Evolutionary conservation across 2,797 vertebrate genomes (phyloP).

Genomic region (Chrysocyon brachyurus): DNA sequence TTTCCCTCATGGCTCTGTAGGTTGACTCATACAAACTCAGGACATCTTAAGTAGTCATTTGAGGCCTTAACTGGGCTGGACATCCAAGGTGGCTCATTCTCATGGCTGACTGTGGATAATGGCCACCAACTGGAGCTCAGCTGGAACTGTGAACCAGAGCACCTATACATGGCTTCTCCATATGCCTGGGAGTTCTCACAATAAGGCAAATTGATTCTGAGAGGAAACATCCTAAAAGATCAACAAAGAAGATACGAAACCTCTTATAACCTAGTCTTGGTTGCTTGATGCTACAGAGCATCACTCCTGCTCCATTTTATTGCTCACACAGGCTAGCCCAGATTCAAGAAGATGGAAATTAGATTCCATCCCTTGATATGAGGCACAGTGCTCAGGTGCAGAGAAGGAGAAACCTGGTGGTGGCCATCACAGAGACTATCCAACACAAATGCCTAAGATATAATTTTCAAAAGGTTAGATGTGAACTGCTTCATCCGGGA

Average conservation of each 20-base stretch:
- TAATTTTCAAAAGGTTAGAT: background rate
- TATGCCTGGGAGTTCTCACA: slow-evolving; percentile 3
- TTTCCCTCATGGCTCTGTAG: background rate
- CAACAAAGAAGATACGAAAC: background rate
- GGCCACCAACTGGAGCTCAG: background rate
- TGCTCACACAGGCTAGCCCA: background rate
- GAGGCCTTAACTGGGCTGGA: background rate
- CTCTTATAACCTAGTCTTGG: background rate
- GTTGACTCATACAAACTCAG: background rate
- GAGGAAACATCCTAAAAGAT: background rate
- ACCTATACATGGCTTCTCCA: background rate
- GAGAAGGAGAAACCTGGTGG: background rate
- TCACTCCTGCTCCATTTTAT: background rate
- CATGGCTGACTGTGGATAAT: background rate
- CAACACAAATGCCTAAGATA: background rate
- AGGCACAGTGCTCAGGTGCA: background rate
- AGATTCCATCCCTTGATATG: background rate
- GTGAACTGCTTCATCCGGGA: background rate
- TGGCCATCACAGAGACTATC: background rate
- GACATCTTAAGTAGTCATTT: background rate
- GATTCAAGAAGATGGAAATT: background rate
- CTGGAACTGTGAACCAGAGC: background rate
- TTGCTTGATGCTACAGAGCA: background rate
- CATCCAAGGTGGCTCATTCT: background rate
- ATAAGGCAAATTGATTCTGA: background rate